Conservation (phyloP, 2,797 vertebrate genomes). For the Sus cebifrons region DNA sequence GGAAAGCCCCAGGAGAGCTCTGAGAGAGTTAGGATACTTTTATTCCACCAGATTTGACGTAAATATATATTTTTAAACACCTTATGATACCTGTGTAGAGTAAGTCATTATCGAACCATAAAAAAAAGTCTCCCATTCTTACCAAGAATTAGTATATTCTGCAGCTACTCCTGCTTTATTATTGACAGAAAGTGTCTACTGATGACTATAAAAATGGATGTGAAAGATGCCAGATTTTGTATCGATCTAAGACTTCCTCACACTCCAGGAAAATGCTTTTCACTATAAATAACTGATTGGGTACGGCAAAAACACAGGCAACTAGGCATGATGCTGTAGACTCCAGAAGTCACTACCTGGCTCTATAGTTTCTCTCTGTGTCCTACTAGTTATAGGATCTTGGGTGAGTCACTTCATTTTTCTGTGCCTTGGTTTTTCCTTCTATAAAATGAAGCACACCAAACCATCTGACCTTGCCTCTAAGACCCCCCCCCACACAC, state of each 20-base stretch:
- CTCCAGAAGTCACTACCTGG: neutral
- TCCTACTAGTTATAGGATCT: neutral
- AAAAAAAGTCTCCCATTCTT: constrained; percentile 14
- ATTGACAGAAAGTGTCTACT: constrained; percentile 47
- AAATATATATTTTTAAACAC: neutral
- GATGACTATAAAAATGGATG: neutral
- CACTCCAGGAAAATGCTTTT: constrained; percentile 22
- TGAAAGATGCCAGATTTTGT: constrained; percentile 10
- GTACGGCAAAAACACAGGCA: neutral
- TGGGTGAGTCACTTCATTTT: neutral
- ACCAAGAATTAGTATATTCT: constrained; percentile 18
- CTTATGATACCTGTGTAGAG: neutral
- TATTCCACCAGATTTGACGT: neutral
- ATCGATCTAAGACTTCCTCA: constrained; percentile 16
- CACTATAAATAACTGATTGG: constrained; percentile 26
- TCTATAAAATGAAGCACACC: neutral
- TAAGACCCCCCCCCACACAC: neutral
- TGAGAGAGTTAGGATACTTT: neutral
- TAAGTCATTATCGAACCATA: neutral
- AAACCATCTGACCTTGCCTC: neutral
- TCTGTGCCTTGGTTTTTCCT: neutral
- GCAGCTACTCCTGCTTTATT: neutral
- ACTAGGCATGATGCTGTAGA: neutral
- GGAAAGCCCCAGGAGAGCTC: neutral
- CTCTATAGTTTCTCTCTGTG: neutral